Base-by-base conservation (phyloP, 2,797 vertebrate genomes). In the Semotilus atromaculatus region DNA sequence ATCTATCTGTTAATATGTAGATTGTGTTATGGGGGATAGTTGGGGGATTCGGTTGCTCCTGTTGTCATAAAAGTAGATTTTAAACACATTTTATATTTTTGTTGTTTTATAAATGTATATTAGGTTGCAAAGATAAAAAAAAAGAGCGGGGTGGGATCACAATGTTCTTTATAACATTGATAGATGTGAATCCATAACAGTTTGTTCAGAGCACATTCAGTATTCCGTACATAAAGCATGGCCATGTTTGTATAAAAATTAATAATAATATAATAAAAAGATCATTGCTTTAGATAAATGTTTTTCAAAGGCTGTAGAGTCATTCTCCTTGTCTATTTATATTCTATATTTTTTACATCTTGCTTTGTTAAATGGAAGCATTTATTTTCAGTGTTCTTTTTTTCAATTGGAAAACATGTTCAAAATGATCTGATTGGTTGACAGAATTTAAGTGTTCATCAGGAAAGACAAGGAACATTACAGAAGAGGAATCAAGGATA, bases 91-190 rank as follows among this genome's bases (percentile, higher is more conserved):
- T 93, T 90, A 91, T 92, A 90, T 94, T 93, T 94, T 93, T 91
- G 90, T 92, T 93, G 91, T 93, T 95, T 95, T 95, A 91, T 91
- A 95, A 93, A 94, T 95, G 94, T 95, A 95, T 94, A 95, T 94
- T 94, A 92, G 90, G 92, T 84, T 92, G 86, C 92, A 90, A 92
- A 90, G 79, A 58, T 88, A 86, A 87, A 90, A 31, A 90, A 31
- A 83, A 85, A 67, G 19, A 81, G n/a, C n/a, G 78, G 88, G 87
- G 81, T 85, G 86, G 91, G 85, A 51, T 87, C 5, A 16, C 66
- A 87, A 58, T 72, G 88, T 64, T 90, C 81, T 90, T 87, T 86
- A 88, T 88, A 67, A 85, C 73, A 86, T 90, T 90, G 89, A 91
- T 94, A 92, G 91, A 91, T 94, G 92, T 94, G 93, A 92, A 91